Evolutionary conservation across 2,797 vertebrate genomes (phyloP).

Genomic region (Choloepus didactylus): DNA sequence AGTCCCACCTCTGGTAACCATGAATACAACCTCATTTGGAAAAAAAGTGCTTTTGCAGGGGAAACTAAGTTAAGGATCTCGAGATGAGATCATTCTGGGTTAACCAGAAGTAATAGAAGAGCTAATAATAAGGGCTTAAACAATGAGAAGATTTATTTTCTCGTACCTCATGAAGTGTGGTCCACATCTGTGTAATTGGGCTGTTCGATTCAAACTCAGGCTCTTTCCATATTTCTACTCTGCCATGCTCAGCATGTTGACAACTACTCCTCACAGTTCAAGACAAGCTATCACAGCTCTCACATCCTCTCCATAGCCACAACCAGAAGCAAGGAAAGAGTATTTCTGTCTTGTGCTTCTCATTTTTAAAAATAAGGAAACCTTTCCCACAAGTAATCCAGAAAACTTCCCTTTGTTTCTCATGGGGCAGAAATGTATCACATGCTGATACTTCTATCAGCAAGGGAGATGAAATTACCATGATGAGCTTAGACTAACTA

Average conservation of each 20-base stretch:
- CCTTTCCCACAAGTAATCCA: neutral
- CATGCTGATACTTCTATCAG: neutral
- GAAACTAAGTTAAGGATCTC: no score
- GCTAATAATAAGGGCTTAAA: neutral
- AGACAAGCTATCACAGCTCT: neutral
- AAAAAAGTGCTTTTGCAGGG: no score
- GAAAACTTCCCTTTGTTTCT: conserved; percentile 12
- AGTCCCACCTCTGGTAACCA: no score
- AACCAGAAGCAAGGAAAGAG: conserved; percentile 8
- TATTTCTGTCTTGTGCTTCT: neutral
- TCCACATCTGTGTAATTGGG: neutral
- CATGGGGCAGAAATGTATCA: neutral
- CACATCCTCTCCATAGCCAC: neutral
- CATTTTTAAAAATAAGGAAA: conserved; percentile 13
- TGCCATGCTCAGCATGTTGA: neutral
- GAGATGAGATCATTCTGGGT: no score
- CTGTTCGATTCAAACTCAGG: neutral
- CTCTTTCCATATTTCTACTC: neutral
- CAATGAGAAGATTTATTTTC: conserved; percentile 10
- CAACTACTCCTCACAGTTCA: neutral
- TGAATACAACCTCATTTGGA: no score
- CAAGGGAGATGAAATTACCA: neutral
- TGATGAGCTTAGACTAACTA: neutral
- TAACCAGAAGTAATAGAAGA: neutral
- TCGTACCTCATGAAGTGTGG: neutral